phyloP scores from a whole-genome alignment of 2,113 vertebrate species.

The Ancistrus triradiatus region DNA sequence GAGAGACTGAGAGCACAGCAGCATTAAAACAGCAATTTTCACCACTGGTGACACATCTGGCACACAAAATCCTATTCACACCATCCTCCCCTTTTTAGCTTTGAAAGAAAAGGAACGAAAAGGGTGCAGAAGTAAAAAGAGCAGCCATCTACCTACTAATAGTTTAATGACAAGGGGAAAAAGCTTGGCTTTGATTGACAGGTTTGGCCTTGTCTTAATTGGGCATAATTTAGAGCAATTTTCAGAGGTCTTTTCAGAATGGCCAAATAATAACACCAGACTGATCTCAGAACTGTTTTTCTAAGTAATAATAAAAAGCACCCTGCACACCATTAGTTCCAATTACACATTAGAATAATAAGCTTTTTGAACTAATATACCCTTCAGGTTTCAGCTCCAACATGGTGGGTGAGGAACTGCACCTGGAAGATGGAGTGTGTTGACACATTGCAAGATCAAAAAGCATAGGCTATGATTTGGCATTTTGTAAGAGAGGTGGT shows the following conservation, averaged over 20 bases:
- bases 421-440: constrained; percentile 53
- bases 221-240: constrained; percentile 95
- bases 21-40: constrained; percentile 27
- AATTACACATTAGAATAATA: constrained; percentile 80
- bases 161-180: constrained; percentile 74
- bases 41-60: constrained; percentile 83
- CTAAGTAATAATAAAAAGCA: constrained; percentile 75
- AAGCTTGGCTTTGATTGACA: constrained; percentile 84
- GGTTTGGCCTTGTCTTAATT: constrained; percentile 97
- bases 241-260: constrained; percentile 72
- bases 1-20: constrained; percentile 7
- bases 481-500: constrained; percentile 1
- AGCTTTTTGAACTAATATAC: constrained; percentile 75
- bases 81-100: constrained; percentile 27
- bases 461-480: constrained; percentile 18
- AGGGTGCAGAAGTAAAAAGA: constrained; percentile 56
- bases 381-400: constrained; percentile 65
- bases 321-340: constrained; percentile 75
- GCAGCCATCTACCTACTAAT: constrained; percentile 54
- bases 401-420: constrained; percentile 48
- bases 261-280: constrained; percentile 77
- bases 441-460: constrained; percentile 26
- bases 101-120: constrained; percentile 33
- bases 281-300: constrained; percentile 76
- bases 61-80: constrained; percentile 42